Evolutionary conservation across 2,113 vertebrate species (phyloP), one percentile per base, ranked within the genome.

Genomic region (Oceanodroma tethys): DNA sequence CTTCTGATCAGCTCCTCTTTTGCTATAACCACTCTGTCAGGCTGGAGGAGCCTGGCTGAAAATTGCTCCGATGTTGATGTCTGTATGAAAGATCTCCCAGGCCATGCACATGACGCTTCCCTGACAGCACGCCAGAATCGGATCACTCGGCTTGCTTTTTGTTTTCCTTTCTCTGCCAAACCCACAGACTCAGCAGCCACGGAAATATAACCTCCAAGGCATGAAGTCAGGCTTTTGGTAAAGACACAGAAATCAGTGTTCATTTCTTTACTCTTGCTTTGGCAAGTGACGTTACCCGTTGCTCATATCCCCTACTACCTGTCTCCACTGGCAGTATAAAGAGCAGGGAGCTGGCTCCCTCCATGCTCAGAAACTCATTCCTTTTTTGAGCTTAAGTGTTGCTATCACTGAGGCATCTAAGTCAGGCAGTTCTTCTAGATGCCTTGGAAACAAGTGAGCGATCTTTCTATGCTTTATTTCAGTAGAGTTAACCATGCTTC

Each of bases 101-200:
- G 26, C 50, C 58, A 11, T 32, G 58, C 32, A 42, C 56, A n/a
- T 62, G 66, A 95, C 0, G 1, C 62, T 75, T 81, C 72, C 65
- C 93, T 97, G 94, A 85, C 74, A 91, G 62, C n/a, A 21, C 6
- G 70, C 96, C 93, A 87, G 76, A 65, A 78, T 34, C 0, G 0
- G 27, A 87, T 93, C 84, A 38, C n/a, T 89, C 4, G 0, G 58
- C 70, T 85, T 85, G 74, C 48, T 79, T 89, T 81, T 70, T 84
- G 70, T 95, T 96, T 95, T 82, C 70, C 70, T 92, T 92, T 75
- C 67, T 87, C 62, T 91, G 83, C 86, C 78, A 72, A 93, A 80
- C 48, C 91, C 13, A 29, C 81, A 93, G 70, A 63, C 73, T 93
- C 58, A 90, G 73, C 94, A 96, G 78, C 63, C 89, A 62, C 73